These are phyloP conservation scores for Alouatta palliata DNA, from an alignment of 2,113 vertebrate species.

Conservation along the genomic window DNA sequence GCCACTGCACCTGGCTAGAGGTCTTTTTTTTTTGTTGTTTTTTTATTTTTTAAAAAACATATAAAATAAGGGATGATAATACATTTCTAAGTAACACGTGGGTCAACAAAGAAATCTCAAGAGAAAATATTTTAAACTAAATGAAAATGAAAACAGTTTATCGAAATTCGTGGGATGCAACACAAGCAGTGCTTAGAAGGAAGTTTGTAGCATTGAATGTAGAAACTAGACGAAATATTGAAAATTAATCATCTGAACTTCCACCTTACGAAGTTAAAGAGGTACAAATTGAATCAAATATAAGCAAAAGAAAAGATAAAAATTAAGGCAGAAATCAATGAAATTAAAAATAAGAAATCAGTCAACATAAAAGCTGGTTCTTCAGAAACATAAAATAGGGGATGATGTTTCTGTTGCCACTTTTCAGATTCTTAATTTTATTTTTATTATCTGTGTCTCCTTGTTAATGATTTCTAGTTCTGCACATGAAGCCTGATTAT, in stretches of 20 bases:
- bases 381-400: neutral
- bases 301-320: neutral
- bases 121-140: neutral
- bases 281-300: neutral
- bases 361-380: neutral
- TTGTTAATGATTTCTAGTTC: neutral
- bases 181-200: neutral
- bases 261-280: neutral
- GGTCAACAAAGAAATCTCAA: neutral
- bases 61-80: neutral
- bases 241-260: neutral
- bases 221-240: neutral
- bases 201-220: neutral
- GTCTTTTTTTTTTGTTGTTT: too few species aligned
- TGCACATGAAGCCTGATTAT: neutral
- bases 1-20: too few species aligned
- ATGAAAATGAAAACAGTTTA: neutral
- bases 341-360: neutral
- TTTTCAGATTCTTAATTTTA: neutral
- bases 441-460: neutral
- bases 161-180: neutral
- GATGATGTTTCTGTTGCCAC: neutral
- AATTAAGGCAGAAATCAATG: neutral
- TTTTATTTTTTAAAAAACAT: neutral
- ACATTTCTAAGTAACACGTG: neutral